Conservation (phyloP, 2,113 vertebrate genomes). For the Rhineura floridana region DNA sequence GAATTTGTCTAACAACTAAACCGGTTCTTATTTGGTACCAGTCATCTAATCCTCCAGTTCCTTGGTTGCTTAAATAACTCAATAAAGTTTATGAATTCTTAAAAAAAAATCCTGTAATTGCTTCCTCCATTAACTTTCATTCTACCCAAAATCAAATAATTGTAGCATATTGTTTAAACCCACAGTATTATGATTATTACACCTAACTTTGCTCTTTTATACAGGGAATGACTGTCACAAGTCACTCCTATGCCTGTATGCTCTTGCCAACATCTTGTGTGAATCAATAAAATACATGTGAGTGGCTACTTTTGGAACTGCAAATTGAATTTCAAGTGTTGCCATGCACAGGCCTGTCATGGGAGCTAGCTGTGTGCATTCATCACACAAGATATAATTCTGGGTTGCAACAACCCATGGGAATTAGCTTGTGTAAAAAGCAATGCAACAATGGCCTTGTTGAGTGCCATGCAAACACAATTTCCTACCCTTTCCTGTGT, state of each 20-base stretch:
- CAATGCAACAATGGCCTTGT: not conserved
- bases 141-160: not conserved
- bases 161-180: not conserved
- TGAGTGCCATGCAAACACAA: not conserved
- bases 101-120: not conserved
- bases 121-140: not conserved
- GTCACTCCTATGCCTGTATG: not conserved
- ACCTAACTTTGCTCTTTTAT: not conserved
- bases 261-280: slow-evolving; percentile 3
- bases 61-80: not conserved
- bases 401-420: not conserved
- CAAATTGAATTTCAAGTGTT: slow-evolving; percentile 21
- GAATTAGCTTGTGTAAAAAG: not conserved
- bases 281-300: slow-evolving; percentile 13
- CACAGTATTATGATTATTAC: not conserved
- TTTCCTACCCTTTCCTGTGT: not conserved
- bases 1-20: too few species aligned
- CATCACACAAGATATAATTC: not conserved
- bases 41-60: not conserved
- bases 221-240: not conserved
- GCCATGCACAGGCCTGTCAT: not conserved
- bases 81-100: not conserved
- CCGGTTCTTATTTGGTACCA: not conserved
- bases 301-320: slow-evolving; percentile 14
- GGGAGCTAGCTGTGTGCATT: not conserved